Base-by-base conservation (phyloP, 2,888 invertebrate genomes). In the Scaptodrosophila latifasciaeformis region DNA sequence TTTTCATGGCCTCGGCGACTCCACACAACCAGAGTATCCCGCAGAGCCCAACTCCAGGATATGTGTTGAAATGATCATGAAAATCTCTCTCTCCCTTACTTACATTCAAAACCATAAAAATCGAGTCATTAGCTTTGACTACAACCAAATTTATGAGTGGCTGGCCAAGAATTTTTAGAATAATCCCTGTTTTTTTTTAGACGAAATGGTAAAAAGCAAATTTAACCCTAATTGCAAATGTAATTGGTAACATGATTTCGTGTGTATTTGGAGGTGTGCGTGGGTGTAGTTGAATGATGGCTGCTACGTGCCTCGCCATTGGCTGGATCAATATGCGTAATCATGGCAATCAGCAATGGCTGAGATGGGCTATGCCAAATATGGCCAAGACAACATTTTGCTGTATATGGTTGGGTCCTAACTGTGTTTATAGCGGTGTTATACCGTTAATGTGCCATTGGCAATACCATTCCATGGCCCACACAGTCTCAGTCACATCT, bases 391-490 rank as follows among this genome's bases (percentile, higher is more conserved):
- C n/a, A n/a, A n/a, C n/a, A n/a, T n/a, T n/a, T n/a, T 21, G 40
- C 2, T 29, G 43, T 29, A 29, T 43, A 31, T 31, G 10, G 10
- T 13, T 18, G 45, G 15, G 31, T n/a, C n/a, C n/a, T n/a, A n/a
- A n/a, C n/a, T 58, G 61, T 58, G 70, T 67, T 77, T 79, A 79
- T 79, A 77, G 77, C 70, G 70, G 79, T 76, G 76, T 70, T 74
- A 71, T 69, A 69, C 70, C 68, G 83, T 81, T 84, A 82, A 82
- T 84, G 84, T 79, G 79, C 80, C 81, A 83, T 82, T 84, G 82
- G 76, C 72, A 68, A 59, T 67, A 71, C 51, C 53, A 53, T 18
- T 40, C 64, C 40, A 53, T 54, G 54, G 43, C 51, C 58, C 43
- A 43, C 57, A 54, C 48, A 37, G 40, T 54, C 17, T 49, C 39